Conservation (phyloP, 2,113 vertebrate species). For the Eublepharis macularius region DNA sequence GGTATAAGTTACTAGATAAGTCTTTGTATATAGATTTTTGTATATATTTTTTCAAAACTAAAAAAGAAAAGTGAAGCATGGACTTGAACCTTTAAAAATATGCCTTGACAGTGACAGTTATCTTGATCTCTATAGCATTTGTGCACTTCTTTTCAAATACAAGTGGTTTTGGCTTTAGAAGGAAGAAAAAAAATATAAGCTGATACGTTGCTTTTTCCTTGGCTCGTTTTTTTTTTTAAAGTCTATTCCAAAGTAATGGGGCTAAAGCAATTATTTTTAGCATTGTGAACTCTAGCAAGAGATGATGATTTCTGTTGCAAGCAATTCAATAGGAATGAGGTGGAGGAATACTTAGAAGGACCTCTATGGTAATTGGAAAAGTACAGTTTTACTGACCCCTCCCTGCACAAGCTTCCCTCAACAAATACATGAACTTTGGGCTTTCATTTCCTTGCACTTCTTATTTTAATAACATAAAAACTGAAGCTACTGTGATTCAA, state of each 20-base stretch:
- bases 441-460: background rate
- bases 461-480: background rate
- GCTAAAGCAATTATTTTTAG: slow-evolving; percentile 54
- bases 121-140: slow-evolving; percentile 56
- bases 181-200: background rate
- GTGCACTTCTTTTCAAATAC: slow-evolving; percentile 37
- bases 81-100: slow-evolving; percentile 53
- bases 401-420: background rate
- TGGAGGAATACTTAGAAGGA: background rate
- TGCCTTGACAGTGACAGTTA: slow-evolving; percentile 45
- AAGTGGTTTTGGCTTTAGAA: background rate
- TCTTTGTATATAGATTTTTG: slow-evolving; percentile 38
- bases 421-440: background rate
- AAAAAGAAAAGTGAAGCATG: slow-evolving; percentile 39
- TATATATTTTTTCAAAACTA: slow-evolving; percentile 37
- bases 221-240: slow-evolving; percentile 37
- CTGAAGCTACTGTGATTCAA: too few relatives aligned
- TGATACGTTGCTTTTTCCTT: slow-evolving; percentile 43
- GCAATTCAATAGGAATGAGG: background rate
- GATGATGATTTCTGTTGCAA: background rate
- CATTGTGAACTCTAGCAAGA: slow-evolving; percentile 9
- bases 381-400: background rate
- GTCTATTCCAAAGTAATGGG: slow-evolving; percentile 34
- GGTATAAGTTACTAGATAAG: slow-evolving; percentile 8
- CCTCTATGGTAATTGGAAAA: background rate